These are phyloP conservation scores for Antennarius maculatus DNA, from an alignment of 2,797 vertebrate genomes.

Conservation along the genomic window DNA sequence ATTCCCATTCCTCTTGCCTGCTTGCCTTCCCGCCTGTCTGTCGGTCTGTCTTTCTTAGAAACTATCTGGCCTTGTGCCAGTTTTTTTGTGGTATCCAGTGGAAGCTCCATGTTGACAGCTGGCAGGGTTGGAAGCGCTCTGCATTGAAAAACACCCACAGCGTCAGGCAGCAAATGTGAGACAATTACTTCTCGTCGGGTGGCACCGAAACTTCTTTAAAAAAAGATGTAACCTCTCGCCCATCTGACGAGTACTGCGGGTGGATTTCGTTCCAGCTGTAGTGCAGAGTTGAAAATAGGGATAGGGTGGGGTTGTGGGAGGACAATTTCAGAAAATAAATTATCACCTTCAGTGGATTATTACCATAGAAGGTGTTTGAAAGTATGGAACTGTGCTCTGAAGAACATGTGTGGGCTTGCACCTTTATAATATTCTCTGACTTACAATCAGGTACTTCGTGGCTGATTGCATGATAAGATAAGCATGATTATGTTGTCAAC, in stretches of 20 bases:
- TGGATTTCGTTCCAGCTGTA: conserved; percentile 67
- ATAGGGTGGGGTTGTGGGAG: conserved; percentile 1
- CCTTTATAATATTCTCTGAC: conserved; percentile 35
- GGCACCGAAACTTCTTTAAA: conserved; percentile 53
- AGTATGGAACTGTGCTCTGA: conserved; percentile 44
- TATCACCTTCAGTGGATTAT: conserved; percentile 71
- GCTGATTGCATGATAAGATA: neutral
- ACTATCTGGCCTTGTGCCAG: conserved; percentile 51
- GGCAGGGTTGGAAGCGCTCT: conserved; percentile 52
- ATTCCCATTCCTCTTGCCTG: conserved; percentile 52
- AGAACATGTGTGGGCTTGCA: conserved; percentile 59
- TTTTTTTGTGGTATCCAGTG: conserved; percentile 36
- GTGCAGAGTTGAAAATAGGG: conserved; percentile 32
- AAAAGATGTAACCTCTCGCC: conserved; percentile 51
- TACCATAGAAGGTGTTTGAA: conserved; percentile 61
- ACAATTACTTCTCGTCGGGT: conserved; percentile 61
- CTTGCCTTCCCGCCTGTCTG: conserved; percentile 31
- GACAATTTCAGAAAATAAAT: conserved; percentile 66
- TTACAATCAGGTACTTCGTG: neutral
- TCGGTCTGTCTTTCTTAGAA: conserved; percentile 29
- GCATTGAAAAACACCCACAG: conserved; percentile 60
- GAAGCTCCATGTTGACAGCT: conserved; percentile 63
- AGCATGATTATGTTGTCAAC: conserved; percentile 8
- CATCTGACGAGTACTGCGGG: conserved; percentile 60
- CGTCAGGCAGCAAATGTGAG: conserved; percentile 55